Conservation (phyloP, 2,888 invertebrate genomes). For the Mythimna pallens region DNA sequence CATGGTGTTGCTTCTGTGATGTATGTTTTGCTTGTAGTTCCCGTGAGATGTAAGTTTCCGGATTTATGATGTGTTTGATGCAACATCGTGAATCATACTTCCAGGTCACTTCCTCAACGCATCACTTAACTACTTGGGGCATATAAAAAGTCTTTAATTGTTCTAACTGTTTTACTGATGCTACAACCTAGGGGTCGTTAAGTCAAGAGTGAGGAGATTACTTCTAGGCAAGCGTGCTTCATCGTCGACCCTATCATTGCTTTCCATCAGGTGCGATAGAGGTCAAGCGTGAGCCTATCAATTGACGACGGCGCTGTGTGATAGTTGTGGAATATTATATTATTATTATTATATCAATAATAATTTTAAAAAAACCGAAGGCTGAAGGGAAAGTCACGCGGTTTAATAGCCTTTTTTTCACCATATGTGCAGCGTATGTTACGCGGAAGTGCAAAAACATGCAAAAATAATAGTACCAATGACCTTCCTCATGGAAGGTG, state of each 20-base stretch:
- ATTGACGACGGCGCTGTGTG: too few relatives aligned
- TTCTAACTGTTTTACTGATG: not conserved
- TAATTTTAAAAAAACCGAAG: conserved; percentile 6
- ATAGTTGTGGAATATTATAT: too few relatives aligned
- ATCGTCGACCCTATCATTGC: too few relatives aligned
- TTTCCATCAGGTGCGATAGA: too few relatives aligned
- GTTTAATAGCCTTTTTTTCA: conserved; percentile 35
- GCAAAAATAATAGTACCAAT: conserved; percentile 41
- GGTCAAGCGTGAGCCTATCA: too few relatives aligned
- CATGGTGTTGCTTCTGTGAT: conserved; percentile 42
- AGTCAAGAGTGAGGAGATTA: too few relatives aligned
- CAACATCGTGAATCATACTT: not conserved
- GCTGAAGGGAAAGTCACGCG: not conserved
- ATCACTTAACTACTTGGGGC: not conserved
- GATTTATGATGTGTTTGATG: conserved; percentile 13
- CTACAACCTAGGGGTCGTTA: too few relatives aligned
- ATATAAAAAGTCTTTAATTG: not conserved
- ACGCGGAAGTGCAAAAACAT: conserved; percentile 43
- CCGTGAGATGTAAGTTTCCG: conserved; percentile 22
- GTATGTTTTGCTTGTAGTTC: conserved; percentile 27
- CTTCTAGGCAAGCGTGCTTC: too few relatives aligned
- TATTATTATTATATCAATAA: too few relatives aligned
- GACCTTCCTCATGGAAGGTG: conserved; percentile 36
- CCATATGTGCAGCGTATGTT: conserved; percentile 11
- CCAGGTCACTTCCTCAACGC: not conserved